phyloP scores from a whole-genome alignment of 2,888 invertebrate genomes.

The Oithona nana region DNA sequence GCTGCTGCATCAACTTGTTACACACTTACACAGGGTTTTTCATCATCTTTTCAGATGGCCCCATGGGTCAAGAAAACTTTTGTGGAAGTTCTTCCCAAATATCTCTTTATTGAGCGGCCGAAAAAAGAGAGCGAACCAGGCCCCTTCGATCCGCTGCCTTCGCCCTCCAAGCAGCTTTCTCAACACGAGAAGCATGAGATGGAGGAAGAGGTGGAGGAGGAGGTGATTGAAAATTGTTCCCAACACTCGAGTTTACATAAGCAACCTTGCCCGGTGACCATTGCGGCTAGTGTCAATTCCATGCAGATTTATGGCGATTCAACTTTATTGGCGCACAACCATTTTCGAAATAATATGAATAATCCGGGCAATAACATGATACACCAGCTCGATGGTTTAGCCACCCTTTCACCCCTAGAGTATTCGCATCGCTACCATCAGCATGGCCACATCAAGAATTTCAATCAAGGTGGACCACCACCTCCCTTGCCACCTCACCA shows the following conservation, averaged over 20 bases:
- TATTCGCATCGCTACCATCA: neutral
- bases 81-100: constrained; percentile 40
- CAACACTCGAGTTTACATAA: neutral
- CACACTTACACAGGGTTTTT: too few species aligned
- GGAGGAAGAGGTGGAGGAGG: neutral
- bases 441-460: neutral
- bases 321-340: neutral
- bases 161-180: neutral
- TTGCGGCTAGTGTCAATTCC: neutral
- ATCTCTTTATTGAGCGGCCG: constrained; percentile 70
- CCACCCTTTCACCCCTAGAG: neutral
- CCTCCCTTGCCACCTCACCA: neutral
- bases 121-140: constrained; percentile 27
- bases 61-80: constrained; percentile 75
- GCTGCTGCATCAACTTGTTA: too few species aligned
- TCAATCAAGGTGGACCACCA: neutral
- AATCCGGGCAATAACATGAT: neutral
- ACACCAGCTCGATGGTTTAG: neutral
- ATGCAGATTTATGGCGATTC: neutral
- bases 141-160: neutral
- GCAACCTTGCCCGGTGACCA: neutral
- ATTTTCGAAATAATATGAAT: too few species aligned
- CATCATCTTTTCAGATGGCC: constrained; percentile 61
- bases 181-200: neutral
- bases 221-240: neutral